Conservation (phyloP, 2,113 vertebrate species). For the Phaethornis superciliosus region DNA sequence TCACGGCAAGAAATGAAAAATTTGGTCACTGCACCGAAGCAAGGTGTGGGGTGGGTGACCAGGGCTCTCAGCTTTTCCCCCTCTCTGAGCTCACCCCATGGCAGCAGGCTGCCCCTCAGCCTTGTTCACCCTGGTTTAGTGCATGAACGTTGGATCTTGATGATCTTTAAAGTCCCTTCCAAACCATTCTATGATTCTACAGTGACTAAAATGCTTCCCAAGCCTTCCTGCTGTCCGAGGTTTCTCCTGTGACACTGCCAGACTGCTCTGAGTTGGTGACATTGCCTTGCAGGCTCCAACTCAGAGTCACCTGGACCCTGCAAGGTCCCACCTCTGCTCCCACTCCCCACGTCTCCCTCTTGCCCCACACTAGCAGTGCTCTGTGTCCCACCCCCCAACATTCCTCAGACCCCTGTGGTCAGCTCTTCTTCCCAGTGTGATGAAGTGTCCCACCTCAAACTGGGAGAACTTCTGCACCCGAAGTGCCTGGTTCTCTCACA, state of each 20-base stretch:
- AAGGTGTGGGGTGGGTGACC: no score
- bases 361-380: fast-evolving
- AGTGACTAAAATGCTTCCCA: background rate
- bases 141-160: no score
- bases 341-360: fast-evolving
- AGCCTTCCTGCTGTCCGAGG: background rate
- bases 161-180: no score
- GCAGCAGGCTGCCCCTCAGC: background rate
- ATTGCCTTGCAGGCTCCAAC: background rate
- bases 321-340: background rate
- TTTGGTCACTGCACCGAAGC: background rate
- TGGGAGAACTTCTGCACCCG: background rate
- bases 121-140: no score
- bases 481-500: background rate
- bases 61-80: background rate
- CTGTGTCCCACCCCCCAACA: background rate
- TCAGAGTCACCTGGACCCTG: background rate
- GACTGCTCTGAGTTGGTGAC: fast-evolving
- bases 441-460: background rate
- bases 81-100: background rate
- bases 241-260: background rate
- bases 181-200: background rate
- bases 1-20: background rate
- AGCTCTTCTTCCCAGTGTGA: background rate
- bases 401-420: background rate